These are phyloP conservation scores for Capromys pilorides DNA, from an alignment of 2,797 vertebrate species.

Conservation along the genomic window DNA sequence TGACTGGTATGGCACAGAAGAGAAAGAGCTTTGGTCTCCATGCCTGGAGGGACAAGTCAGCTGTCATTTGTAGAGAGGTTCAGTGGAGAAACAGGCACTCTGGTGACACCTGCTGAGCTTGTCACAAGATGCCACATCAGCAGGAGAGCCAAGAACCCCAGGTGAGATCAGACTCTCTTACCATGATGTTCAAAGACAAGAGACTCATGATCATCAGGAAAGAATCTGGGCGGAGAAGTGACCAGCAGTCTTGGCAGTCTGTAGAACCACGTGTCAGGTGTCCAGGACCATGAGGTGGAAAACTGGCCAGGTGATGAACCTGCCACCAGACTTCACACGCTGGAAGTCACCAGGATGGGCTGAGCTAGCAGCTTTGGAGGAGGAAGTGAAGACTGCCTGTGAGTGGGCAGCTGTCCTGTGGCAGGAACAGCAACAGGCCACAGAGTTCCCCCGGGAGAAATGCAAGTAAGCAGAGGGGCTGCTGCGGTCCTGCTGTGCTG, in stretches of 20 bases:
- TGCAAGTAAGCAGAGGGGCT: neutral
- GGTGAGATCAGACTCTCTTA: neutral
- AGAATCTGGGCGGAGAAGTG: too few relatives aligned
- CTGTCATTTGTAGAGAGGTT: neutral
- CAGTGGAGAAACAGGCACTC: neutral
- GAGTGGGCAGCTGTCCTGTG: neutral
- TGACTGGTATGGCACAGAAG: neutral
- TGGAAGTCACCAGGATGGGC: neutral
- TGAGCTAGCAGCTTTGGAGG: too few relatives aligned
- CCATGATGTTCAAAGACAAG: neutral
- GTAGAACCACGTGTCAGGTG: too few relatives aligned
- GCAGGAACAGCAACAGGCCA: neutral
- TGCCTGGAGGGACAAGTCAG: neutral
- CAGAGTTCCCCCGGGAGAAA: too few relatives aligned
- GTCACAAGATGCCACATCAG: neutral
- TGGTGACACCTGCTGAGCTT: too few relatives aligned
- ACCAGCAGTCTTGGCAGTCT: neutral
- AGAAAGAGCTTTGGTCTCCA: neutral
- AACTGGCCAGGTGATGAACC: neutral
- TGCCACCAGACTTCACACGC: neutral
- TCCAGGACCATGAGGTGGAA: neutral
- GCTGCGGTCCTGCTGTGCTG: neutral
- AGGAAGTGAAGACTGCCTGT: neutral
- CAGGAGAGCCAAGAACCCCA: neutral
- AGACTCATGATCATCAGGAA: neutral